Percentiles rank a stretch among this genome's conserved stretches.
phyloP scores from a whole-genome alignment of 2,888 invertebrate species.

The Volucella zonaria region DNA sequence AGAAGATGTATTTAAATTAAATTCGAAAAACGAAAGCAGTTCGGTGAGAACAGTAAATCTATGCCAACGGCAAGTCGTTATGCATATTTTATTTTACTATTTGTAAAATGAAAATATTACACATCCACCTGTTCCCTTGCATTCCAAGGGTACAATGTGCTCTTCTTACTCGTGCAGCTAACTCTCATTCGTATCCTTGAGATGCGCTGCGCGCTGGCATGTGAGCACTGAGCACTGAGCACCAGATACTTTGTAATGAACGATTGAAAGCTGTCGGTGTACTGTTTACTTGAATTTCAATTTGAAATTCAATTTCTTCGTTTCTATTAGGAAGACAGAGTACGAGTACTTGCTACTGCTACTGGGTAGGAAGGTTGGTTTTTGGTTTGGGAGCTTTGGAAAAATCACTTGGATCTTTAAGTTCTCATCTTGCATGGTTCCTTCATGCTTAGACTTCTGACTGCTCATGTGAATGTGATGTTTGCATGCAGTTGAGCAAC shows the following conservation, averaged over 20 bases:
- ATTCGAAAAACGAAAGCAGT: constrained; percentile 41
- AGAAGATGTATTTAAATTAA: constrained; percentile 47
- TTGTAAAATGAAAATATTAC: constrained; percentile 63
- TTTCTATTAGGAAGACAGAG: constrained; percentile 53
- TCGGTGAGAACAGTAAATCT: constrained; percentile 37
- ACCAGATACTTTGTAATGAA: constrained; percentile 71
- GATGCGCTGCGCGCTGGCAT: constrained; percentile 24
- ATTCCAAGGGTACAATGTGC: constrained; percentile 10
- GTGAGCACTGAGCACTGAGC: too few relatives aligned
- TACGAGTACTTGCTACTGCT: too few relatives aligned
- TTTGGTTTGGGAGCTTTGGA: background rate
- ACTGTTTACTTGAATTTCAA: constrained; percentile 72
- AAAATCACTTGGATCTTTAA: constrained; percentile 54
- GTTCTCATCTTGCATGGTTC: constrained; percentile 51
- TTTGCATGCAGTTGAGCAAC: constrained; percentile 39
- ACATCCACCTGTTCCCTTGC: constrained; percentile 18
- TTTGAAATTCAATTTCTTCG: constrained; percentile 73
- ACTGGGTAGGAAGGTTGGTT: constrained; percentile 22
- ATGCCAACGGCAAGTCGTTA: constrained; percentile 46
- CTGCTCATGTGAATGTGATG: constrained; percentile 38
- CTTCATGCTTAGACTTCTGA: constrained; percentile 12
- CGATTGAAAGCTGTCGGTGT: constrained; percentile 73
- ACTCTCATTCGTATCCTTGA: constrained; percentile 26
- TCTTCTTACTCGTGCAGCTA: background rate
- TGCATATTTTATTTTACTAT: constrained; percentile 58